A percentile compares a stretch with the other conserved stretches of the same genome.
Conservation (phyloP, 2,888 invertebrate genomes). For the Plemyria rubiginata region DNA sequence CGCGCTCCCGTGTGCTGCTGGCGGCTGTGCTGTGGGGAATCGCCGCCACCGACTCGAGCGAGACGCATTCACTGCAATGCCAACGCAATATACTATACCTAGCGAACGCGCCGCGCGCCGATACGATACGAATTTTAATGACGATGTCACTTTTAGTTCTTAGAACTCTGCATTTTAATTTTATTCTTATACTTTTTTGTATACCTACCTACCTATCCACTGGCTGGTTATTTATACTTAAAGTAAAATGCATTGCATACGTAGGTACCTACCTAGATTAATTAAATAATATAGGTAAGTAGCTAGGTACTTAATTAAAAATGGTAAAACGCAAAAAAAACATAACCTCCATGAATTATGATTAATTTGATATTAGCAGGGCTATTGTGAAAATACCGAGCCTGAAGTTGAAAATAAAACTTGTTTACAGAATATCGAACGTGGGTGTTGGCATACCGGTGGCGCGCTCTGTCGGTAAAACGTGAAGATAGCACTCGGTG, state of each 20-base stretch:
- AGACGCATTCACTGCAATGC: constrained; percentile 67
- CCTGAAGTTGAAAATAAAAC: constrained; percentile 72
- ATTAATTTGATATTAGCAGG: neutral
- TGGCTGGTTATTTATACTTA: neutral
- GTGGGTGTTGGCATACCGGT: constrained; percentile 73
- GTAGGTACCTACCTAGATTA: neutral
- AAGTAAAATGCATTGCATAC: neutral
- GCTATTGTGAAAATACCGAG: constrained; percentile 57
- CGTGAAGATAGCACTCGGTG: constrained; percentile 46
- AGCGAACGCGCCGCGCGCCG: constrained; percentile 58
- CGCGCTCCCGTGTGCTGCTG: constrained; percentile 53
- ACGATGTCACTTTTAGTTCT: constrained; percentile 57
- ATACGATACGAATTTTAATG: constrained; percentile 62
- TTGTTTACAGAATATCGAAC: constrained; percentile 83
- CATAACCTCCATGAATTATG: neutral
- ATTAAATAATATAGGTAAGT: neutral
- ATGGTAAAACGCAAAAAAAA: neutral
- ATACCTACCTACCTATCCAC: neutral
- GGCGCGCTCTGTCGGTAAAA: constrained; percentile 78
- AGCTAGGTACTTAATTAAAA: neutral
- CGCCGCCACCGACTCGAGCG: constrained; percentile 62
- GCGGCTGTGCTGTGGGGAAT: constrained; percentile 54
- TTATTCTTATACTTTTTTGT: constrained; percentile 25
- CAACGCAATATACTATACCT: constrained; percentile 80
- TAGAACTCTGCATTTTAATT: constrained; percentile 39